A percentile compares a stretch with the other conserved stretches of the same genome.
phyloP scores from a whole-genome alignment of 2,113 vertebrate genomes.

The Panthera tigris region DNA sequence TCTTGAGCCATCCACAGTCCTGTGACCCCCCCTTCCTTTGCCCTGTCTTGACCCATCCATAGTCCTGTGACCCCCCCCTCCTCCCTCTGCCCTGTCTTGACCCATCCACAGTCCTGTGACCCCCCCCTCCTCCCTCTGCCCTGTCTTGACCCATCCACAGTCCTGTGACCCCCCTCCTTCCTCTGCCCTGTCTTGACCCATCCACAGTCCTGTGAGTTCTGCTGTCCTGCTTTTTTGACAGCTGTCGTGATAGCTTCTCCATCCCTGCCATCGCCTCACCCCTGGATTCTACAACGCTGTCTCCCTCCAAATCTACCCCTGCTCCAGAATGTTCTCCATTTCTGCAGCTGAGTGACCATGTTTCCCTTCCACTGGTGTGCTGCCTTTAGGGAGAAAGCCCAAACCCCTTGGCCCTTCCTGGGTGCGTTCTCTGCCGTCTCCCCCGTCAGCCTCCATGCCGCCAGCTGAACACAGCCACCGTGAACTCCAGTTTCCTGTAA shows the following conservation, averaged over 20 bases:
- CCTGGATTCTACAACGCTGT: not conserved
- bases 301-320: accelerated
- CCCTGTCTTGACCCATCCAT: too few relatives aligned
- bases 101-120: too few relatives aligned
- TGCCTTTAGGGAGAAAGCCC: too few relatives aligned
- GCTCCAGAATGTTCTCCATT: not conserved
- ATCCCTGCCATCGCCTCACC: not conserved
- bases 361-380: accelerated
- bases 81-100: too few relatives aligned
- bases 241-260: accelerated
- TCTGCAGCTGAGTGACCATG: accelerated
- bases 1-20: too few relatives aligned
- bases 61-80: too few relatives aligned
- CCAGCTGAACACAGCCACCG: accelerated
- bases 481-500: not conserved
- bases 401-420: accelerated
- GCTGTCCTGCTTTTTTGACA: too few relatives aligned
- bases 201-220: not conserved
- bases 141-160: too few relatives aligned
- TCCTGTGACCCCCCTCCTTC: too few relatives aligned
- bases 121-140: too few relatives aligned
- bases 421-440: not conserved
- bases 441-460: accelerated
- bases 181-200: accelerated
- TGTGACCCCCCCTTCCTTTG: too few relatives aligned